Evolutionary conservation across 2,113 vertebrate genomes (phyloP).

Genomic region (Nothobranchius kuhntae): DNA sequence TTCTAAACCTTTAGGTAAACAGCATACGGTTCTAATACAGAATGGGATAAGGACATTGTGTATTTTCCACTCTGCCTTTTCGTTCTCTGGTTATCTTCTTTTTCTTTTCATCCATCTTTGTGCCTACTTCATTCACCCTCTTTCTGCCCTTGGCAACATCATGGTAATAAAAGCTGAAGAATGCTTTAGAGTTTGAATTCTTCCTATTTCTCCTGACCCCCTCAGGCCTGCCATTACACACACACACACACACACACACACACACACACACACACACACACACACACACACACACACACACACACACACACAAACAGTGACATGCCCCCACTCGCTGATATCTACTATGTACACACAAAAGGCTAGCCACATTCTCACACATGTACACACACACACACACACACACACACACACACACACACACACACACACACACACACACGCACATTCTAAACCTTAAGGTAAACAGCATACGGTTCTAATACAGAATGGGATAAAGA

Average conservation of each 20-base stretch:
- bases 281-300: too few relatives aligned
- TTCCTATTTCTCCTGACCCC: conserved; percentile 67
- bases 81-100: conserved; percentile 20
- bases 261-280: too few relatives aligned
- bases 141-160: conserved; percentile 57
- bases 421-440: conserved; percentile 26
- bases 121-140: conserved; percentile 21
- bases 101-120: conserved; percentile 41
- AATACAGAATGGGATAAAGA: conserved; percentile 39
- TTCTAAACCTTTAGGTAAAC: conserved; percentile 17
- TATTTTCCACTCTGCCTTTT: conserved; percentile 32
- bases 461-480: conserved; percentile 32
- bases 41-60: conserved; percentile 46
- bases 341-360: too few relatives aligned
- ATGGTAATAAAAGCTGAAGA: conserved; percentile 75
- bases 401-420: conserved; percentile 8
- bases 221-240: conserved; percentile 71
- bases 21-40: conserved; percentile 31
- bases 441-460: conserved; percentile 11
- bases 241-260: conserved; percentile 8
- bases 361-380: too few relatives aligned
- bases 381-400: too few relatives aligned
- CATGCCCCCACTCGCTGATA: too few relatives aligned
- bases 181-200: conserved; percentile 71
- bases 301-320: too few relatives aligned